phyloP scores from a whole-genome alignment of 2,113 vertebrate genomes.

The Nycticryphes semicollaris region DNA sequence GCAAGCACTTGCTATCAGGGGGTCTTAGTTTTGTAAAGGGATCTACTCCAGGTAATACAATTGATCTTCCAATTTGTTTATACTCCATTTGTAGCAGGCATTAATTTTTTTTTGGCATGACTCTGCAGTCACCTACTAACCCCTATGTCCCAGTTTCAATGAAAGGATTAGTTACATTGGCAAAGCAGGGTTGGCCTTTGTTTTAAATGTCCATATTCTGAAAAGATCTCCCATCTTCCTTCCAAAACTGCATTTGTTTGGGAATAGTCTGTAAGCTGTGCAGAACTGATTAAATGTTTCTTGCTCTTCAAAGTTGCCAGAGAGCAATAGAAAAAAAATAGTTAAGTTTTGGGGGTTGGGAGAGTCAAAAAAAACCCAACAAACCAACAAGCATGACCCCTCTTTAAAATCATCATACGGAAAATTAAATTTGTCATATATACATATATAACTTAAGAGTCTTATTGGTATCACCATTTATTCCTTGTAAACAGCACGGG shows the following conservation, averaged over 20 bases:
- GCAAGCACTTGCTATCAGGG: neutral
- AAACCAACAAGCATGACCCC: neutral
- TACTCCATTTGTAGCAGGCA: neutral
- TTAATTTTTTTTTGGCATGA: neutral
- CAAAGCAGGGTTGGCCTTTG: neutral
- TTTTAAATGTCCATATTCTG: neutral
- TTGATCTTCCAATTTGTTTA: constrained; percentile 9
- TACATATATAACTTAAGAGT: neutral
- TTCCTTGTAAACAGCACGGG: neutral
- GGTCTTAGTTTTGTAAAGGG: neutral
- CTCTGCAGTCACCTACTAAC: neutral
- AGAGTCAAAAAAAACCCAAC: neutral
- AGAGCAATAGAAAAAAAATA: neutral
- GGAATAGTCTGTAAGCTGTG: neutral
- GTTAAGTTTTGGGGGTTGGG: neutral
- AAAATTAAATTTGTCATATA: neutral
- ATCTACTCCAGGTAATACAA: neutral
- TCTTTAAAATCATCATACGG: neutral
- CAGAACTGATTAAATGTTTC: neutral
- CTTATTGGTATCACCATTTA: neutral
- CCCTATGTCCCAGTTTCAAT: neutral
- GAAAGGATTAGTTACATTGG: neutral
- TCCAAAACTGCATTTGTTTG: neutral
- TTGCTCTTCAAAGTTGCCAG: neutral
- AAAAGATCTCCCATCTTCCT: neutral